Base-by-base conservation (phyloP, 2,113 vertebrate genomes). In the Seriola dumerili region DNA sequence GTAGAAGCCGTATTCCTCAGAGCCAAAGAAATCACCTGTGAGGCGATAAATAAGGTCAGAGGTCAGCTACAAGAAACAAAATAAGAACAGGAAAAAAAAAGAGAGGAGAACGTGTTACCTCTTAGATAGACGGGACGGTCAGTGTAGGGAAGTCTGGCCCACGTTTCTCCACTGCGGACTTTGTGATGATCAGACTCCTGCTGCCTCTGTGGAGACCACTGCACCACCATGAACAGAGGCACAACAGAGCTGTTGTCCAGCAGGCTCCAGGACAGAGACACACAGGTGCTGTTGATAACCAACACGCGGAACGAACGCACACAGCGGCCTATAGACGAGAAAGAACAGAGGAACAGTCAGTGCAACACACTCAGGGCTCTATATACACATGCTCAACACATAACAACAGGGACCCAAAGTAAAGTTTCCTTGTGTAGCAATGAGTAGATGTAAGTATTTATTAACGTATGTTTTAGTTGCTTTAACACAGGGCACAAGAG, bases 1-100 rank as follows among this genome's bases (percentile, higher is more conserved):
- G 89, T 91, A 95, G 90, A 99, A 98, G 71, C 85, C 91, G 67
- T 96, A 97, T 59, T 96, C 96, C 78, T 98, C 96, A n/a, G 95
- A 92, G n/a, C 93, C 94, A 62, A 96, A 95, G 58, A 99, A 98
- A 86, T 96, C 86, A 76, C 96, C 98, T 99, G 3, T 34, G 89
- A 83, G 84, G 91, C 4, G 3, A 83, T 8, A 21, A 61, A 66
- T 9, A 3, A 36, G 61, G n/a, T 61, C 48, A n/a, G 34, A 72
- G 10, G 14, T 25, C 10, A 36, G 3, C 25, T 3, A 16, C 13
- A 14, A 65, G 19, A 69, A 67, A 68, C 38, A 0, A 64, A 55
- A 32, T 6, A 38, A 58, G 0, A 6, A 55, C 1, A 36, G 3
- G 10, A 44, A 32, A 2, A 29, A 29, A 32, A 70, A 46, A 54